Evolutionary conservation across 2,113 vertebrate genomes (phyloP).

Genomic region (Isurus oxyrinchus): DNA sequence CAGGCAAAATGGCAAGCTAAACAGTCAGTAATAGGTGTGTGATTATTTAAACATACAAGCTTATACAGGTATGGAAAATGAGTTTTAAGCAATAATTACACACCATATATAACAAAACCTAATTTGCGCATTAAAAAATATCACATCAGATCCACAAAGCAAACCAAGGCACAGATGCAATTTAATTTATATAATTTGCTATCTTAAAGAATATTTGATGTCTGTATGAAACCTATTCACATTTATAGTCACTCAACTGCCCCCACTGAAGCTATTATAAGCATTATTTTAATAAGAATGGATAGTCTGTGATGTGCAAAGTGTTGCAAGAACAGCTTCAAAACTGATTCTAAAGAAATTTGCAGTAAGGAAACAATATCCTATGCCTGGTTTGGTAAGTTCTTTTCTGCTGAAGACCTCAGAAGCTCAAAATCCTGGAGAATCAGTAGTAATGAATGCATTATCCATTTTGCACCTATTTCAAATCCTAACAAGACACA

Average conservation of each 20-base stretch:
- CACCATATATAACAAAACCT: not conserved
- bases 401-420: not conserved
- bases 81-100: slow-evolving; percentile 13
- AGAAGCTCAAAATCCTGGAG: not conserved
- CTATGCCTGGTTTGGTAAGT: not conserved
- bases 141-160: not conserved
- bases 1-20: slow-evolving; percentile 20
- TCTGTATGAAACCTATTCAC: not conserved
- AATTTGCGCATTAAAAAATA: not conserved
- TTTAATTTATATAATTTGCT: slow-evolving; percentile 21
- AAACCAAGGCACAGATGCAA: not conserved
- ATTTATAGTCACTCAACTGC: not conserved
- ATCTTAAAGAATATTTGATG: not conserved
- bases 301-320: not conserved
- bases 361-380: not conserved
- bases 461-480: not conserved
- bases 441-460: not conserved
- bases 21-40: not conserved
- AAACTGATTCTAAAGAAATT: not conserved
- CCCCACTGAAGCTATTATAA: not conserved
- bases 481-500: not conserved
- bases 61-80: not conserved
- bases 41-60: slow-evolving; percentile 4
- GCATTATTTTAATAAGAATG: not conserved
- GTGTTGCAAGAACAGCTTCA: not conserved